A percentile compares a stretch with the other conserved stretches of the same genome.
phyloP scores from a whole-genome alignment of 2,113 vertebrate genomes.

The Chionis minor region DNA sequence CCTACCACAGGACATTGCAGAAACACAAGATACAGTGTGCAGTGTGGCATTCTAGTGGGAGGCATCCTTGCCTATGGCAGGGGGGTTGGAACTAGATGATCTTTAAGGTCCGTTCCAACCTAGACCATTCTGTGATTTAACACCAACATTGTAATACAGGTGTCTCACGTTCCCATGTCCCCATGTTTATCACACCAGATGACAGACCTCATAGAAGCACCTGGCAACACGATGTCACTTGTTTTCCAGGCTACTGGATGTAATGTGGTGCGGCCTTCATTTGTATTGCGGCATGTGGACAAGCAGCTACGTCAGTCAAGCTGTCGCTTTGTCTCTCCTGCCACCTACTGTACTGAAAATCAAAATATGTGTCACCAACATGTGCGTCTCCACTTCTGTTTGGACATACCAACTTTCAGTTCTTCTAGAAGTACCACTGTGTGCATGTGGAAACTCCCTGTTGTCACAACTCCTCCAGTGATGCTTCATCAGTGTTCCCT shows the following conservation, averaged over 20 bases:
- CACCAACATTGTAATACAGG: accelerated
- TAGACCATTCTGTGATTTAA: neutral
- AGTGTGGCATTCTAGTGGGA: neutral
- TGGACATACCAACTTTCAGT: neutral
- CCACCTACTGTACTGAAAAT: constrained; percentile 30
- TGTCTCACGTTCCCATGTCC: neutral
- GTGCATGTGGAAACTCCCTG: neutral
- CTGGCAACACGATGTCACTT: accelerated
- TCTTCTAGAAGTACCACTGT: neutral
- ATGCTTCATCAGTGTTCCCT: neutral
- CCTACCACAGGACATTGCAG: neutral
- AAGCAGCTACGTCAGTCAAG: neutral
- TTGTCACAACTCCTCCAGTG: neutral
- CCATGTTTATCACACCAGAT: neutral
- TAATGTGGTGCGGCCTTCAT: neutral
- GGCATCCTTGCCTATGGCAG: too few relatives aligned
- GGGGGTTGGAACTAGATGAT: too few relatives aligned
- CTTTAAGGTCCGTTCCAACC: too few relatives aligned
- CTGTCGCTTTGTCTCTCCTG: neutral
- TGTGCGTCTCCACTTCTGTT: neutral
- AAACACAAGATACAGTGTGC: neutral
- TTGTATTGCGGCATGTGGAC: neutral
- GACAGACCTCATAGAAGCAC: neutral
- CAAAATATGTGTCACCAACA: neutral
- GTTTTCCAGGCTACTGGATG: neutral